Evolutionary conservation across 2,888 invertebrate genomes (phyloP), one percentile per base, ranked within the genome.

Genomic region (Lapara coniferarum): DNA sequence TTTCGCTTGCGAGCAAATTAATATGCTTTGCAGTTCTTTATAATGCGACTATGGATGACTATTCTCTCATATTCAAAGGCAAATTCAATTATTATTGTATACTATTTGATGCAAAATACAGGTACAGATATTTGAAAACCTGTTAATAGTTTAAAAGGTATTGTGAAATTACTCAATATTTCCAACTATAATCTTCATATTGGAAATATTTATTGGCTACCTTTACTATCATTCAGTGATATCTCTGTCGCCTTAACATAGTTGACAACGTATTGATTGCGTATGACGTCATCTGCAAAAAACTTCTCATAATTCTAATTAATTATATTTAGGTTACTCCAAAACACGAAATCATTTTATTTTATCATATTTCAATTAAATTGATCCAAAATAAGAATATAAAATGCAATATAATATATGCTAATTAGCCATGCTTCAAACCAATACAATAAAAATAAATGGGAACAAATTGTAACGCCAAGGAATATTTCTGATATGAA

Each of bases 171-270:
- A 49, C 63, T 63, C 63, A 63, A 49, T 63, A 63, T 63, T 63
- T 63, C 12, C 49, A 63, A 25, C 3, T n/a, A 7, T 56, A 44
- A 67, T 30, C 13, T 49, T 55, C 56, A 56, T 55, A 63, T 63
- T 19, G 49, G 63, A 12, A 63, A 63, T 46, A 63, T 63, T 63
- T 49, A 16, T 19, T 49, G 46, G 63, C 63, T 49, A 16, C 14
- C 14, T 52, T 19, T 16, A 10, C 37, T 7, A 37, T 4, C 8
- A 2, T 37, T 37, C 37, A 8, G 37, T 37, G 37, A 37, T 37
- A 37, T 37, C 37, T 37, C 2, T 8, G 37, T 37, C 37, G 5
- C 37, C 8, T 25, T 25, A 25, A 25, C 25, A 25, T 25, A 25
- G 37, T 37, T 37, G 5, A 7, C 37, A 37, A 37, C 37, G 37